These are phyloP conservation scores for Guaruba guarouba DNA, from an alignment of 2,113 vertebrate species.

Conservation along the genomic window DNA sequence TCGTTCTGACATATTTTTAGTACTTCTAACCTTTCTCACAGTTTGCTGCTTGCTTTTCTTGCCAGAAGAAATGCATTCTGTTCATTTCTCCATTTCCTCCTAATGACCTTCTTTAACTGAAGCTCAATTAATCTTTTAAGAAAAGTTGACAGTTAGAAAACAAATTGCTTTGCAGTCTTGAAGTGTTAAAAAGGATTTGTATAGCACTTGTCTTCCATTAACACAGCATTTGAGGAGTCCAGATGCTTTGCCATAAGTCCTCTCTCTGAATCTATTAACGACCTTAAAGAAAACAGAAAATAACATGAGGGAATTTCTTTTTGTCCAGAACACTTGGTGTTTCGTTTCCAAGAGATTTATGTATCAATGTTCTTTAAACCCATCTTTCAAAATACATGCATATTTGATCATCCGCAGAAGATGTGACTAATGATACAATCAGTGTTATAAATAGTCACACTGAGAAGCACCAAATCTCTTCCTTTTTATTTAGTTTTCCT, in stretches of 20 bases:
- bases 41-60: slow-evolving; percentile 28
- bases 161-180: slow-evolving; percentile 15
- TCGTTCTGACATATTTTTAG: slow-evolving; percentile 48
- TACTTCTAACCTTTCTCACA: slow-evolving; percentile 26
- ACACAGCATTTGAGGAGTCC: slow-evolving; percentile 7
- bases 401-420: slow-evolving; percentile 51
- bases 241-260: slow-evolving; percentile 30
- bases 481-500: slow-evolving; percentile 22
- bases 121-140: slow-evolving; percentile 33
- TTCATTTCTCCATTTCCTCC: slow-evolving; percentile 13
- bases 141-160: slow-evolving; percentile 30
- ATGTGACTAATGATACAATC: slow-evolving; percentile 70
- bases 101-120: slow-evolving; percentile 34
- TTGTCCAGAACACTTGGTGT: not conserved
- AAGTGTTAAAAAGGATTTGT: slow-evolving; percentile 7
- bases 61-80: slow-evolving; percentile 29
- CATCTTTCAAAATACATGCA: slow-evolving; percentile 61
- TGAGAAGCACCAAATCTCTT: not conserved
- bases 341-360: slow-evolving; percentile 36
- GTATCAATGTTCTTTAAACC: slow-evolving; percentile 45
- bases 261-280: not conserved
- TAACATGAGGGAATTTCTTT: not conserved
- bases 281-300: slow-evolving; percentile 29
- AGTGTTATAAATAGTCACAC: slow-evolving; percentile 51
- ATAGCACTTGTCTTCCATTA: slow-evolving; percentile 36